Conservation (phyloP, 2,888 invertebrate species). For the Cryptocheilus praepositus region DNA sequence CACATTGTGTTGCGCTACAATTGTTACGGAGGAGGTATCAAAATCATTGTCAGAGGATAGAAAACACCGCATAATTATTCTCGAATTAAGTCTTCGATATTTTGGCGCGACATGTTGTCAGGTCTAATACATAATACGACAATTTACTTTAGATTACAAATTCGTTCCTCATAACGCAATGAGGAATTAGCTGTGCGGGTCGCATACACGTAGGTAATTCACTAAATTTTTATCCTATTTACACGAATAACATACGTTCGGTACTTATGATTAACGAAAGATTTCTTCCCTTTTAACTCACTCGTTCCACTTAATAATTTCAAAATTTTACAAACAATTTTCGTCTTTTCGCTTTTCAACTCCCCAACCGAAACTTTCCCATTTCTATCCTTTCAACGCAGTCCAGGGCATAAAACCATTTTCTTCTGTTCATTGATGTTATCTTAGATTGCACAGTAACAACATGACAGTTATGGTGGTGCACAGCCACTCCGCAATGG, state of each 20-base stretch:
- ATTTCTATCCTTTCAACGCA: slow-evolving; percentile 37
- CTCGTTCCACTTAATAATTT: slow-evolving; percentile 53
- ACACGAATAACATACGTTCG: slow-evolving; percentile 72
- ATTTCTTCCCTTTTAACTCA: slow-evolving; percentile 37
- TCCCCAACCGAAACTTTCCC: no score
- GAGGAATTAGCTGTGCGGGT: slow-evolving; percentile 18
- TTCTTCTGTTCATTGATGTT: slow-evolving; percentile 65
- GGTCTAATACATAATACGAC: slow-evolving; percentile 64
- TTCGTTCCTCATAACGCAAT: slow-evolving; percentile 42
- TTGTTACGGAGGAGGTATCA: slow-evolving; percentile 65
- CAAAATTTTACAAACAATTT: slow-evolving; percentile 65
- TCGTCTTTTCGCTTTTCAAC: slow-evolving; percentile 34
- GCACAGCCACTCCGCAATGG: slow-evolving; percentile 60
- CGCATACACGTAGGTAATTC: slow-evolving; percentile 55
- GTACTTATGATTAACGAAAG: slow-evolving; percentile 65
- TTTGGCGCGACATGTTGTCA: slow-evolving; percentile 48
- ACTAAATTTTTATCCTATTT: slow-evolving; percentile 72
- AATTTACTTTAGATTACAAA: slow-evolving; percentile 59
- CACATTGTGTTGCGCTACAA: slow-evolving; percentile 48
- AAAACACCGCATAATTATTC: slow-evolving; percentile 66
- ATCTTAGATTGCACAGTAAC: slow-evolving; percentile 67
- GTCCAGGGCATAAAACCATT: slow-evolving; percentile 56
- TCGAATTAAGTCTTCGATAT: slow-evolving; percentile 45
- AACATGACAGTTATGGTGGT: slow-evolving; percentile 55
- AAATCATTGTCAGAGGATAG: slow-evolving; percentile 70